These are phyloP conservation scores for Neosilurus hyrtlii DNA, from an alignment of 2,797 vertebrate species.

Conservation along the genomic window DNA sequence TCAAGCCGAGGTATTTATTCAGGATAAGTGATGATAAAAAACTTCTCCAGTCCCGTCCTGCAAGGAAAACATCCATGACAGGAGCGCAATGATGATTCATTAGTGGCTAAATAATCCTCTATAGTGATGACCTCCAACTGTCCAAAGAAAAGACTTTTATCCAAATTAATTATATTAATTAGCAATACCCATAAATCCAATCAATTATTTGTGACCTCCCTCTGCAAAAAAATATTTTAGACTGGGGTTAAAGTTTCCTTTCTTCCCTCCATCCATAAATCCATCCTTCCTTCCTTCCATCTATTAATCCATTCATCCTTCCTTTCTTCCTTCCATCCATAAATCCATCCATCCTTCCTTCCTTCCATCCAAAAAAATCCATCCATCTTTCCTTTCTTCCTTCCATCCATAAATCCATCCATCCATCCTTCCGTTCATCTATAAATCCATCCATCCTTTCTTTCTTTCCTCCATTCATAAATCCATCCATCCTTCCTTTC, in stretches of 20 bases:
- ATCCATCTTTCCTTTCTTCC: too few species aligned
- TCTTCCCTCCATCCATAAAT: too few species aligned
- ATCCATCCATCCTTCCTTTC: too few species aligned
- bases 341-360: too few species aligned
- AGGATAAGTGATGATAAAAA: background rate
- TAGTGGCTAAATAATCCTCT: constrained; percentile 2
- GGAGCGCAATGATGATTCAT: constrained; percentile 5
- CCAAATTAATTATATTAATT: constrained; percentile 30
- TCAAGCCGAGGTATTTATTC: constrained; percentile 34
- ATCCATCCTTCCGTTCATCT: too few species aligned
- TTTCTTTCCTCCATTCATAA: too few species aligned
- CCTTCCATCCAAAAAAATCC: too few species aligned
- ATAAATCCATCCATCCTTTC: too few species aligned
- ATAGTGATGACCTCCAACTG: background rate
- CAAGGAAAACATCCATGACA: background rate
- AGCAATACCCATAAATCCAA: constrained; percentile 30
- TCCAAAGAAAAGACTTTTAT: constrained; percentile 33
- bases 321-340: too few species aligned
- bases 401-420: too few species aligned
- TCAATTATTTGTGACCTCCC: constrained; percentile 8
- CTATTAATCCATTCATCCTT: too few species aligned
- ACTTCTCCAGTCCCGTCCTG: background rate
- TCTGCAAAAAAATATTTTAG: constrained; percentile 20
- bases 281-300: too few species aligned
- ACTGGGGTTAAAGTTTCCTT: background rate